Percentiles rank a stretch among this genome's conserved stretches.
Conservation (phyloP, 2,113 vertebrate genomes). For the Cyanoliseus patagonus region DNA sequence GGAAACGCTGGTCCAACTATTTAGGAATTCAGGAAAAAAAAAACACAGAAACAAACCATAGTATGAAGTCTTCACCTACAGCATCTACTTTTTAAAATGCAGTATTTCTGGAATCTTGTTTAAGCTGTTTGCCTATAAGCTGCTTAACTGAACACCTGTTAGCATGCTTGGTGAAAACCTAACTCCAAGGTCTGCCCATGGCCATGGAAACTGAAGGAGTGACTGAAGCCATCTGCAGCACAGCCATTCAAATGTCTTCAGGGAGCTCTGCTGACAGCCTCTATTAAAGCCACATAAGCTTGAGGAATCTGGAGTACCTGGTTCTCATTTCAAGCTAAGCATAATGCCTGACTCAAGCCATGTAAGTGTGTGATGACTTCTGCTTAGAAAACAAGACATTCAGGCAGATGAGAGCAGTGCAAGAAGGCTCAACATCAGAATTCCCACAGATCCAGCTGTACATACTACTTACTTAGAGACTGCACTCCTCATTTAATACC, state of each 20-base stretch:
- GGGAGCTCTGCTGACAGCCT: background rate
- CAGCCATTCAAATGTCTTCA: background rate
- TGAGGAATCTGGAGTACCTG: slow-evolving; percentile 30
- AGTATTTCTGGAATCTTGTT: background rate
- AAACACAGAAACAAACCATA: background rate
- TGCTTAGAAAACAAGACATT: background rate
- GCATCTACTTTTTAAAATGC: background rate
- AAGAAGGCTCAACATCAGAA: background rate
- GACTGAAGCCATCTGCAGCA: background rate
- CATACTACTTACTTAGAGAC: background rate
- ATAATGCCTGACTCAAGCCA: background rate
- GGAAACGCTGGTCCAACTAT: background rate
- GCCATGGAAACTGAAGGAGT: background rate
- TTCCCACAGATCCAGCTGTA: background rate
- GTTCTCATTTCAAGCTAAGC: slow-evolving; percentile 6
- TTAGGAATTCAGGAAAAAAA: background rate
- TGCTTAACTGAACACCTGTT: slow-evolving; percentile 5
- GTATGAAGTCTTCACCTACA: background rate
- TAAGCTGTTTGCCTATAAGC: background rate
- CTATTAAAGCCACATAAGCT: background rate
- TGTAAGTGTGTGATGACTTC: background rate
- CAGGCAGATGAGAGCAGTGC: background rate
- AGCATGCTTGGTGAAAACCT: background rate
- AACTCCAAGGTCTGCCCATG: background rate
- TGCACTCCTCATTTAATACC: background rate